These are phyloP conservation scores for Periophthalmus modestus DNA, from an alignment of 2,113 vertebrate genomes.

Conservation along the genomic window DNA sequence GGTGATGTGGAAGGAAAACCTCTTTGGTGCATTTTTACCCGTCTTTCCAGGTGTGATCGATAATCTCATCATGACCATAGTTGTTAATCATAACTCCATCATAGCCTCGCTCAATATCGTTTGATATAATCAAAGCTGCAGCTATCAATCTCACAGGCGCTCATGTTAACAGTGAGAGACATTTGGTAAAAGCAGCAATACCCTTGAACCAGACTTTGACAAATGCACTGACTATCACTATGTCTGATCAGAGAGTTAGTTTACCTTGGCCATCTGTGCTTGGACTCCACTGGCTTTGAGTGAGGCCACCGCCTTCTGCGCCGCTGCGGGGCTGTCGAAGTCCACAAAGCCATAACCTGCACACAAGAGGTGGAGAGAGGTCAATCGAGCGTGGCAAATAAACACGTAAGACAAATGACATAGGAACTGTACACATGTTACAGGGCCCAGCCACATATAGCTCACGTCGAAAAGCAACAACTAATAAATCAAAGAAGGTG, in stretches of 20 bases:
- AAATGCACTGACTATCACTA: neutral
- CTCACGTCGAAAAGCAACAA: constrained; percentile 14
- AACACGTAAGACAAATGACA: neutral
- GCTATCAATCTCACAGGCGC: constrained; percentile 16
- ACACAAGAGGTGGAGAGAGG: constrained; percentile 45
- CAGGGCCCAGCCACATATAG: neutral
- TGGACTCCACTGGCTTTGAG: constrained; percentile 98
- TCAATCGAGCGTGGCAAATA: neutral
- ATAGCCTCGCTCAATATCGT: constrained; percentile 28
- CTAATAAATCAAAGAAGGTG: constrained; percentile 38
- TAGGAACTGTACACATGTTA: constrained; percentile 10
- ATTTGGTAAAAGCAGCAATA: neutral
- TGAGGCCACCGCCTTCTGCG: constrained; percentile 97
- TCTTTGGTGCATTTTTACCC: constrained; percentile 1
- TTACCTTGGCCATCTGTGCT: constrained; percentile 99
- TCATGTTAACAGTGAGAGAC: constrained; percentile 12
- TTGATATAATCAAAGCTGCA: constrained; percentile 28
- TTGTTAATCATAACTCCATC: constrained; percentile 33
- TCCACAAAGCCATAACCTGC: constrained; percentile 98
- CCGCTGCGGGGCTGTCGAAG: constrained; percentile 98
- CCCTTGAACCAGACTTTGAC: neutral
- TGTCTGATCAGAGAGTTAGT: constrained; percentile 17
- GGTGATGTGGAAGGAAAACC: neutral
- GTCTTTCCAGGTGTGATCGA: constrained; percentile 30
- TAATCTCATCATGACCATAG: constrained; percentile 29